phyloP scores from a whole-genome alignment of 2,113 vertebrate genomes.

The Mohoua ochrocephala region DNA sequence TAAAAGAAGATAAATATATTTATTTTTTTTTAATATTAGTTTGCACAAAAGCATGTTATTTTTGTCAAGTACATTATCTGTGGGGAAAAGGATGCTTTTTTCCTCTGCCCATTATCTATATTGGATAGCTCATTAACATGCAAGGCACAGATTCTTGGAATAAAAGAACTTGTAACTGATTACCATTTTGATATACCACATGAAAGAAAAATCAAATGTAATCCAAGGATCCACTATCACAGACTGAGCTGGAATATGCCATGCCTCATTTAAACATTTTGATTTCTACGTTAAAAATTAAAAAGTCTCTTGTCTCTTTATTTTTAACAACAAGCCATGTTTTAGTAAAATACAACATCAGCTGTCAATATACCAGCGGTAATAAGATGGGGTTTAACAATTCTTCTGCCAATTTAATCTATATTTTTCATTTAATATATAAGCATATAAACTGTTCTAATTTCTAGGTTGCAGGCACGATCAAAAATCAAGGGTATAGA shows the following conservation, averaged over 20 bases:
- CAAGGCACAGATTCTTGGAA: not conserved
- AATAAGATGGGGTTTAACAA: not conserved
- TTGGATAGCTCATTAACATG: not conserved
- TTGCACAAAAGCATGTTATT: not conserved
- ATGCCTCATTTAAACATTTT: not conserved
- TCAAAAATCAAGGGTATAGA: not conserved
- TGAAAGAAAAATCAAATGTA: not conserved
- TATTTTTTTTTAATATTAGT: not conserved
- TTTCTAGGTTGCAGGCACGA: not conserved
- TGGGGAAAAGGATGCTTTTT: not conserved
- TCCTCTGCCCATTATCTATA: not conserved
- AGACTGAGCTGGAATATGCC: not conserved
- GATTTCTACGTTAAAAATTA: not conserved
- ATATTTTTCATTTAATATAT: not conserved
- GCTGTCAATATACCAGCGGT: not conserved
- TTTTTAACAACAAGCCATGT: not conserved
- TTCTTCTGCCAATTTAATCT: not conserved
- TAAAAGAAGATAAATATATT: not conserved
- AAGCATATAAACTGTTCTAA: not conserved
- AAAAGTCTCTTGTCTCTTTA: not conserved
- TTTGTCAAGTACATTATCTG: not conserved
- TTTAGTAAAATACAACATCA: not conserved
- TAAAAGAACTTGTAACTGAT: not conserved
- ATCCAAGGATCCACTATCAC: not conserved
- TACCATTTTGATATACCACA: not conserved